Evolutionary conservation across 2,113 vertebrate species (phyloP).

Genomic region (Limnothrissa miodon): DNA sequence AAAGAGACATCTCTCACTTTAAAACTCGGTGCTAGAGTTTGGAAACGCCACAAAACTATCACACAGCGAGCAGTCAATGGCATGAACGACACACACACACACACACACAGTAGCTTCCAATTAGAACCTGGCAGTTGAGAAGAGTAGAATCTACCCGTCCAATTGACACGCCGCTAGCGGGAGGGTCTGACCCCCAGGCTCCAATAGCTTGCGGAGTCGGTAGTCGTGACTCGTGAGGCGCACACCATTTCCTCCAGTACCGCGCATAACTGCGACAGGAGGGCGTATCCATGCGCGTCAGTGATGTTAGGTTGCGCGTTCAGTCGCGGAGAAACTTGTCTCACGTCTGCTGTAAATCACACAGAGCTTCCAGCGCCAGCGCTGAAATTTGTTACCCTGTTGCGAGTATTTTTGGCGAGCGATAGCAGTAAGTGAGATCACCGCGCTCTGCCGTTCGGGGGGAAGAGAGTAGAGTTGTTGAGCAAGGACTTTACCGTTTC

Average conservation of each 20-base stretch:
- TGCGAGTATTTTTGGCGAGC: slow-evolving; percentile 75
- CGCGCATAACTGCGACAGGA: neutral
- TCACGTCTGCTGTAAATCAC: slow-evolving; percentile 74
- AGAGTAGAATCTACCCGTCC: neutral
- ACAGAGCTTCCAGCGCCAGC: slow-evolving; percentile 65
- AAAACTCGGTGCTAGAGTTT: neutral
- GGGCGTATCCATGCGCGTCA: slow-evolving; percentile 50
- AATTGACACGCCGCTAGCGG: neutral
- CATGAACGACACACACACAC: neutral
- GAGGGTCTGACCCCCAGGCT: neutral
- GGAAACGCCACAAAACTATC: neutral
- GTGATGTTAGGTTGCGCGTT: slow-evolving; percentile 58
- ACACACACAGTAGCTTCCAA: neutral
- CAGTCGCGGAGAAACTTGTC: slow-evolving; percentile 56
- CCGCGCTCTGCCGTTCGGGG: slow-evolving; percentile 64
- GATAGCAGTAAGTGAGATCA: slow-evolving; percentile 68
- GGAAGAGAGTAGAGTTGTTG: slow-evolving; percentile 62
- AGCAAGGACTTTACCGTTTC: slow-evolving; percentile 54
- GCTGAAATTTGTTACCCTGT: slow-evolving; percentile 69
- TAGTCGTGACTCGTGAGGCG: neutral
- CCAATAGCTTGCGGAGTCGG: neutral
- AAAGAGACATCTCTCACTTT: neutral
- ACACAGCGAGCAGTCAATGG: neutral
- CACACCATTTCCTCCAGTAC: slow-evolving; percentile 53
- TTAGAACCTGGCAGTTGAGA: neutral